Conservation (phyloP, 2,888 invertebrate species). For the Meloe dianella region DNA sequence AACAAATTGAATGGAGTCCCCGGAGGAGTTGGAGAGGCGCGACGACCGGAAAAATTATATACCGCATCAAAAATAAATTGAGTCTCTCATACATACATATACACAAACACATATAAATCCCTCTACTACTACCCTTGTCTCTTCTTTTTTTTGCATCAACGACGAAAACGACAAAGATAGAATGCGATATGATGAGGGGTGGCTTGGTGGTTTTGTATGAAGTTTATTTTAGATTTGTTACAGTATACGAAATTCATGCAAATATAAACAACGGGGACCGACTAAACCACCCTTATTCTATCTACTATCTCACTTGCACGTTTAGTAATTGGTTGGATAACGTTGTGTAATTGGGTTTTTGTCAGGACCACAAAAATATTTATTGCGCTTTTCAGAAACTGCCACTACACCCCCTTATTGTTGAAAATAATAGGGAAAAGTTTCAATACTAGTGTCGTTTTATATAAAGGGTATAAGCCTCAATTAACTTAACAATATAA, state of each 20-base stretch:
- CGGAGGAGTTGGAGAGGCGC: constrained; percentile 44
- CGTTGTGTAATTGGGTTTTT: constrained; percentile 49
- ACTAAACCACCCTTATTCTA: constrained; percentile 15
- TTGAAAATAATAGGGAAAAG: not conserved
- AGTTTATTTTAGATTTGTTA: constrained; percentile 42
- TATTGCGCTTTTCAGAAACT: constrained; percentile 24
- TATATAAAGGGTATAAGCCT: not conserved
- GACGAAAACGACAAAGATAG: not conserved
- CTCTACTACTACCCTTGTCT: not conserved
- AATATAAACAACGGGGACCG: constrained; percentile 40
- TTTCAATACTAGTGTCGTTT: not conserved
- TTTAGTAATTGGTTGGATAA: constrained; percentile 49
- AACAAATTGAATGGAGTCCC: constrained; percentile 50
- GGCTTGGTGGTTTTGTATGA: constrained; percentile 26
- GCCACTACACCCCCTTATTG: not conserved
- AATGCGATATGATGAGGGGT: not conserved
- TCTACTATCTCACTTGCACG: constrained; percentile 20
- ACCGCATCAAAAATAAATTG: constrained; percentile 57
- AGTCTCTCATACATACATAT: constrained; percentile 36
- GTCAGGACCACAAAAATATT: constrained; percentile 37
- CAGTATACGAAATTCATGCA: constrained; percentile 33
- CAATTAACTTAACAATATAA: constrained; percentile 1
- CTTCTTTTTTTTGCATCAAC: too few relatives aligned
- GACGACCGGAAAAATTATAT: constrained; percentile 55
- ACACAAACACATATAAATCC: not conserved